Evolutionary conservation across 1,140 invertebrate species (phyloP).

Genomic region (Papilio glaucus): DNA sequence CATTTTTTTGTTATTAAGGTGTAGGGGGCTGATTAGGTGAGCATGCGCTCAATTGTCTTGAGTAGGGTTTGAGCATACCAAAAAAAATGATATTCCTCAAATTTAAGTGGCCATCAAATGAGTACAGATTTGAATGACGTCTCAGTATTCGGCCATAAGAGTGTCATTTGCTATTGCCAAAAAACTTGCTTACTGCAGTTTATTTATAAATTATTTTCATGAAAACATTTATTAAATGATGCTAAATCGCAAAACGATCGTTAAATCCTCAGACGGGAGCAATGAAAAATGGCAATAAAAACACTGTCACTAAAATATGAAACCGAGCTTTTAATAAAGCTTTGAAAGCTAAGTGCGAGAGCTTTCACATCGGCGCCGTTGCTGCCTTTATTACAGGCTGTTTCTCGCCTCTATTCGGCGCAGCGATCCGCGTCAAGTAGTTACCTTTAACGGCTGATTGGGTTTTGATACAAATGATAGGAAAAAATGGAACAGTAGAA

Average conservation of each 20-base stretch:
- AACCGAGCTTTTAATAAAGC: constrained; percentile 26
- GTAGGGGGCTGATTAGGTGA: no score
- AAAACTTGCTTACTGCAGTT: background rate
- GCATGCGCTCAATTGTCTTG: no score
- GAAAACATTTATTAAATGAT: background rate
- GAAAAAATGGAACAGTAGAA: background rate
- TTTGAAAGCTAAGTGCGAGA: constrained; percentile 17
- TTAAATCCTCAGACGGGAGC: background rate
- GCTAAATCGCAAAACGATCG: background rate
- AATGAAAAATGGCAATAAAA: constrained; percentile 17
- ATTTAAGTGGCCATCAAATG: no score
- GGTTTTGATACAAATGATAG: constrained; percentile 27
- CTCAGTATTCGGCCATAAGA: no score
- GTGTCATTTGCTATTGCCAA: no score
- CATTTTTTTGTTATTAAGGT: no score
- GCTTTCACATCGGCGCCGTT: background rate
- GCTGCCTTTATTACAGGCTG: background rate
- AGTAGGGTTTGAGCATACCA: no score
- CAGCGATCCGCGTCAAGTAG: background rate
- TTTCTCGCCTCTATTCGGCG: background rate
- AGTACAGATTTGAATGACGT: no score
- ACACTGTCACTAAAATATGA: constrained; percentile 30
- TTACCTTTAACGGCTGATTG: constrained; percentile 30
- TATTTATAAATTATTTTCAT: background rate
- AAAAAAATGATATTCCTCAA: no score